Evolutionary conservation across 2,888 invertebrate genomes (phyloP).

Genomic region (Melieria picta): DNA sequence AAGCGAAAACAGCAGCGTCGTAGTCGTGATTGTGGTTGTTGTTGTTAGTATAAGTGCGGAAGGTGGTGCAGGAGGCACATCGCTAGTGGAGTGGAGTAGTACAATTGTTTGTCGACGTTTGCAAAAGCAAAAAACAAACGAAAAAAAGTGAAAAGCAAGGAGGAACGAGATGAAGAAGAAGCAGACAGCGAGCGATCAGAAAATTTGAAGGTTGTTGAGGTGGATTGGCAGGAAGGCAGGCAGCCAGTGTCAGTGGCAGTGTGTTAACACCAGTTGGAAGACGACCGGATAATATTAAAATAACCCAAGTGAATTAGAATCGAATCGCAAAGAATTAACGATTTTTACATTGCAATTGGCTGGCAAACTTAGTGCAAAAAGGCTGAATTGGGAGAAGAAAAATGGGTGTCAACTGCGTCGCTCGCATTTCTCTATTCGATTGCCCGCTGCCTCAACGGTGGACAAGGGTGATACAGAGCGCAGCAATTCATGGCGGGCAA

Average conservation of each 20-base stretch:
- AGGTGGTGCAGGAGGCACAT: background rate
- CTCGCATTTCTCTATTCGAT: constrained; percentile 48
- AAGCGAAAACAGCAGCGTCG: too few relatives aligned
- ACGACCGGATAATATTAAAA: background rate
- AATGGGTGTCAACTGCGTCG: constrained; percentile 39
- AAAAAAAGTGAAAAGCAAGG: constrained; percentile 21
- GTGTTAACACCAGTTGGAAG: background rate
- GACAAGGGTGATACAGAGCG: constrained; percentile 47
- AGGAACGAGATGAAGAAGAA: constrained; percentile 6
- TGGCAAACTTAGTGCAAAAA: background rate
- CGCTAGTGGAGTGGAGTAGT: constrained; percentile 1
- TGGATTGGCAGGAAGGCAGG: too few relatives aligned
- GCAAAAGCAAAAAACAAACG: constrained; percentile 24
- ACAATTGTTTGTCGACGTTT: constrained; percentile 34
- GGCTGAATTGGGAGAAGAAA: constrained; percentile 27
- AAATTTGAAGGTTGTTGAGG: constrained; percentile 16
- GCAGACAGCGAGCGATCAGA: constrained; percentile 1
- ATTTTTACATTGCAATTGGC: too few relatives aligned
- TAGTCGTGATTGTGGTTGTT: too few relatives aligned
- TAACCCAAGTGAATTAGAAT: too few relatives aligned
- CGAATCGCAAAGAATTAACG: too few relatives aligned
- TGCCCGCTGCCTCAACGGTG: too few relatives aligned
- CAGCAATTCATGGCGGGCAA: background rate
- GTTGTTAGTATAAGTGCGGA: too few relatives aligned
- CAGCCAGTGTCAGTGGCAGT: constrained; percentile 6